These are phyloP conservation scores for Parapsyche elsis DNA, from an alignment of 1,140 invertebrate genomes.

Conservation along the genomic window DNA sequence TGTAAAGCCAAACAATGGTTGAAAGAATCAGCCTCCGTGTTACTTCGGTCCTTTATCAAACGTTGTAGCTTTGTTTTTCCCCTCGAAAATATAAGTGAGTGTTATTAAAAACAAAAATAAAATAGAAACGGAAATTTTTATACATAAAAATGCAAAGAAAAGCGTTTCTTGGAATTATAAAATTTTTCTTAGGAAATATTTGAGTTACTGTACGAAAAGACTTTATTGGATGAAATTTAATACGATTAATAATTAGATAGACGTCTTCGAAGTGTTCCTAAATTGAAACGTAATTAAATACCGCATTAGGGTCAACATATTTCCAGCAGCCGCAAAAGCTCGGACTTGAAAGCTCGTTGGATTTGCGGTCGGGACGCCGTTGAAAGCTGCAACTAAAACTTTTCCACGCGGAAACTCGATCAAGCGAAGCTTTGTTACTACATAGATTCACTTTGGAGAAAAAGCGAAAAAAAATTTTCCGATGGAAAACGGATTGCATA, in stretches of 20 bases:
- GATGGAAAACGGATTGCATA: too few relatives aligned
- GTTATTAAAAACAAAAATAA: background rate
- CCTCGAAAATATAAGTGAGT: background rate
- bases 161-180: too few relatives aligned
- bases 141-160: background rate
- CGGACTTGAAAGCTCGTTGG: slow-evolving; percentile 2
- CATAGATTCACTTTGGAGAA: too few relatives aligned
- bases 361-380: background rate
- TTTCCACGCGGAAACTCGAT: background rate
- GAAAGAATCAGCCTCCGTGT: background rate
- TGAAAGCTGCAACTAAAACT: slow-evolving; percentile 18
- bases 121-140: background rate
- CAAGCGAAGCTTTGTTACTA: background rate
- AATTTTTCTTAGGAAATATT: too few relatives aligned
- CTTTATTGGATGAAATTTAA: too few relatives aligned
- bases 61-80: slow-evolving; percentile 1
- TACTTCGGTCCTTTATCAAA: background rate
- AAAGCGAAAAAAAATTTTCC: too few relatives aligned
- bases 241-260: too few relatives aligned
- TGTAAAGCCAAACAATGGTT: background rate
- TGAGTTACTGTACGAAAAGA: too few relatives aligned
- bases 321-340: background rate
- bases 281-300: background rate
- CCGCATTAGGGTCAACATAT: background rate
- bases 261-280: background rate